Base-by-base conservation (phyloP, 2,797 vertebrate species). In the Sebastes variabilis region DNA sequence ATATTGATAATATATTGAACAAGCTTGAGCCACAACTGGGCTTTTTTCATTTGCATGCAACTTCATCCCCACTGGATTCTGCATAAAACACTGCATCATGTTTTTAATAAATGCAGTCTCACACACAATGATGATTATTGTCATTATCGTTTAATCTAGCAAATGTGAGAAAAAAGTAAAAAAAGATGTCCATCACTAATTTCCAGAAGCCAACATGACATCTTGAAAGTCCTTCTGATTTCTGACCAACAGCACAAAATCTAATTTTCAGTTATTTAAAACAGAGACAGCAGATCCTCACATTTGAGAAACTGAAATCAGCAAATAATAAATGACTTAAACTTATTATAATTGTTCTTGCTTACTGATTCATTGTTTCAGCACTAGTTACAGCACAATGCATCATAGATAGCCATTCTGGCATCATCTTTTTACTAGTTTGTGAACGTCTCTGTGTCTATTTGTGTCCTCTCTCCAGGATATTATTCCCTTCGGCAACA, bases 401-500 rank as follows among this genome's bases (percentile, higher is more conserved):
- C 8, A 12, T 54, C 65, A 54, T 6, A 1, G n/a, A 52, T 4
- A 36, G 29, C 18, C 24, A 8, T n/a, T 42, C 11, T 20, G 13
- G 20, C 16, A 6, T 38, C n/a, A 0, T 38, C 24, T 42, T 49
- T 46, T 49, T n/a, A n/a, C 30, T 5, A 27, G 0, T 65, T 14
- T 32, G 14, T 32, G n/a, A 42, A 18, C 25, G 2, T n/a, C 8
- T 20, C 5, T 77, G 58, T 72, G 16, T 64, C 1, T 78, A 11
- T 72, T n/a, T 80, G 13, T 72, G 20, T 36, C 29, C 54, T 80
- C 55, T 46, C 54, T 80, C 5, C 86, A 99, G 99, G 98, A 99
- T 55, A 99, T 99, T 24, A 99, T 99, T 88, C 98, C 98, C 2
- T 99, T 99, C 6, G 99, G 99, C 75, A 99, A 99, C 90, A 97